Evolutionary conservation across 2,797 vertebrate genomes (phyloP).

Genomic region (Scleropages formosus): DNA sequence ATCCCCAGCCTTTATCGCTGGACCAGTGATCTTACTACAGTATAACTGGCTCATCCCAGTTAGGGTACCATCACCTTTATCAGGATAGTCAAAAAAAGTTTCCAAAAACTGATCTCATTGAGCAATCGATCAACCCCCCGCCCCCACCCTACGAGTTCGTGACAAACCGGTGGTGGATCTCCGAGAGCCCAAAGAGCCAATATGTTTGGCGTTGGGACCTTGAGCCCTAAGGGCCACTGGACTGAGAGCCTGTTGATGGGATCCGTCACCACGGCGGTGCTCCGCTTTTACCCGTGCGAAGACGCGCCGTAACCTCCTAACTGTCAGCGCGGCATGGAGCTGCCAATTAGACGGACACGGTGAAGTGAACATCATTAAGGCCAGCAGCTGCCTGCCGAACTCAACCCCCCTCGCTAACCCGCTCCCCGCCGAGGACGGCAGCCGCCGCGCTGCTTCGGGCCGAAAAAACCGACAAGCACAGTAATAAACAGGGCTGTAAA

Average conservation of each 20-base stretch:
- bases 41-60: neutral
- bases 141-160: too few relatives aligned
- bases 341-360: constrained; percentile 14
- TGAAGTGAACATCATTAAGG: constrained; percentile 40
- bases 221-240: too few relatives aligned
- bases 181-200: too few relatives aligned
- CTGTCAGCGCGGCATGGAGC: neutral
- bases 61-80: neutral
- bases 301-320: too few relatives aligned
- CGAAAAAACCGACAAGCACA: neutral
- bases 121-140: too few relatives aligned
- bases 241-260: too few relatives aligned
- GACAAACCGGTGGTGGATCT: too few relatives aligned
- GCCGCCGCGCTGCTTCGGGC: neutral
- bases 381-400: constrained; percentile 46
- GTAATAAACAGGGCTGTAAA: constrained; percentile 2
- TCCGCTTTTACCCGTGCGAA: too few relatives aligned
- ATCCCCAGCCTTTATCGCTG: neutral
- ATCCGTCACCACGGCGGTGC: too few relatives aligned
- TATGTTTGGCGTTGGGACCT: too few relatives aligned
- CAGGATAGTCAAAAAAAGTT: neutral
- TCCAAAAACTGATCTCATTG: too few relatives aligned
- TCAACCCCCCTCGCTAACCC: constrained; percentile 36
- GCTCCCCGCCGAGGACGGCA: constrained; percentile 21
- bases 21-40: neutral